Evolutionary conservation across 2,888 invertebrate species (phyloP).

Genomic region (Lagria hirta): DNA sequence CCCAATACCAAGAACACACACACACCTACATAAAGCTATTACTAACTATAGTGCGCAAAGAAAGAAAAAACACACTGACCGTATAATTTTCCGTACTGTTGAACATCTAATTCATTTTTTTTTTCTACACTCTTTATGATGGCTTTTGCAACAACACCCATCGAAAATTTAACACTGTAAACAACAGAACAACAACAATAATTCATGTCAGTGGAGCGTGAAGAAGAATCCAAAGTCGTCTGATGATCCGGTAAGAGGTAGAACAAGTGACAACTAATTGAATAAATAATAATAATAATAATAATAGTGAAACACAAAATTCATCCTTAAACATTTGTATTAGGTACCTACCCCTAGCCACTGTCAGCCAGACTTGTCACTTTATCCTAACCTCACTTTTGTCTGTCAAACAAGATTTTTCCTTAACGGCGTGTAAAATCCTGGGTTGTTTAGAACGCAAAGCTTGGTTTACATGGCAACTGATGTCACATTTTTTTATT

Average conservation of each 20-base stretch:
- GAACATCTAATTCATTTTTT: slow-evolving; percentile 20
- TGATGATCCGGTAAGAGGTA: slow-evolving; percentile 1
- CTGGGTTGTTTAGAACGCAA: too few relatives aligned
- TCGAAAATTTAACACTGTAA: slow-evolving; percentile 19
- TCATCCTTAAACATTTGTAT: too few relatives aligned
- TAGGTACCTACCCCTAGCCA: too few relatives aligned
- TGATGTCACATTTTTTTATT: too few relatives aligned
- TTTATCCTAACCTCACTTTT: too few relatives aligned
- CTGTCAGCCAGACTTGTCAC: too few relatives aligned
- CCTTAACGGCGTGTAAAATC: too few relatives aligned
- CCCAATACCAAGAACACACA: slow-evolving; percentile 17
- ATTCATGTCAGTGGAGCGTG: slow-evolving; percentile 25
- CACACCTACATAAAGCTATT: slow-evolving; percentile 12
- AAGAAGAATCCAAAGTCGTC: slow-evolving; percentile 24
- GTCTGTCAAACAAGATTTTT: too few relatives aligned
- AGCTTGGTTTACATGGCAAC: too few relatives aligned
- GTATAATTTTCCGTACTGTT: slow-evolving; percentile 25
- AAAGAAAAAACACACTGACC: slow-evolving; percentile 12
- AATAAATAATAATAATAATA: too few relatives aligned
- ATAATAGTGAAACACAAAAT: background rate
- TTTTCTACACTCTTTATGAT: slow-evolving; percentile 5
- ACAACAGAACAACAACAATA: slow-evolving; percentile 12
- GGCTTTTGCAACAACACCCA: slow-evolving; percentile 10
- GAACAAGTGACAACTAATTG: slow-evolving; percentile 6
- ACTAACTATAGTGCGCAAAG: slow-evolving; percentile 2